Percentiles rank a stretch among this genome's conserved stretches.
Conservation (phyloP, 2,888 invertebrate genomes). For the Silvanus unidentatus region DNA sequence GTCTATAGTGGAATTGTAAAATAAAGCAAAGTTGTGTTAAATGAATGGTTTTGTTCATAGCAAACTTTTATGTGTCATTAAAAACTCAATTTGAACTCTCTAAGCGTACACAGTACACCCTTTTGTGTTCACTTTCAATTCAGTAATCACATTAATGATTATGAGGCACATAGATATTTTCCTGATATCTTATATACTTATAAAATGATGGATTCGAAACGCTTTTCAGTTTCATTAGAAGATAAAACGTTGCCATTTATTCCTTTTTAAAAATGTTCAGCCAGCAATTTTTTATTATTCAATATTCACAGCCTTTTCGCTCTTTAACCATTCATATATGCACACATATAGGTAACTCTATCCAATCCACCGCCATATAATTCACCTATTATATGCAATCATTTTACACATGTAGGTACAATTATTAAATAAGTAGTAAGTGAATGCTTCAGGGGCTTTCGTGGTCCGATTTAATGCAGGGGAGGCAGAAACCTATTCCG, state of each 20-base stretch:
- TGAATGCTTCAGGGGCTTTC: constrained; percentile 5
- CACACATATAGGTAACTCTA: too few species aligned
- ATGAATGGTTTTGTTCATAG: constrained; percentile 17
- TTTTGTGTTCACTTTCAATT: constrained; percentile 30
- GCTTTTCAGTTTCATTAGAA: constrained; percentile 15
- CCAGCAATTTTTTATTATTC: too few species aligned
- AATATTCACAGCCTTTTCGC: constrained; percentile 7
- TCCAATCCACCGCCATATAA: too few species aligned
- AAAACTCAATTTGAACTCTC: constrained; percentile 24
- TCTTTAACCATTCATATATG: neutral
- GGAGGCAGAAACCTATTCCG: constrained; percentile 13
- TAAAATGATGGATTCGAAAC: constrained; percentile 18
- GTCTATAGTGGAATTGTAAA: too few species aligned
- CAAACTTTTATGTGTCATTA: constrained; percentile 26
- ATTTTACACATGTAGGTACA: constrained; percentile 17
- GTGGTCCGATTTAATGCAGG: too few species aligned
- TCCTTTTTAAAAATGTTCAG: constrained; percentile 15
- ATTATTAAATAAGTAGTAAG: constrained; percentile 23
- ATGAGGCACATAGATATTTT: constrained; percentile 24
- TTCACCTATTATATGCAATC: too few species aligned
- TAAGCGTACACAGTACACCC: constrained; percentile 20
- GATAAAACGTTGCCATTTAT: constrained; percentile 17
- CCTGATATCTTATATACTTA: constrained; percentile 17
- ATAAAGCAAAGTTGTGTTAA: constrained; percentile 3
- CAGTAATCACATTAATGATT: constrained; percentile 26